Evolutionary conservation across 1,140 invertebrate species (phyloP).

Genomic region (Neuroterus valhalla): DNA sequence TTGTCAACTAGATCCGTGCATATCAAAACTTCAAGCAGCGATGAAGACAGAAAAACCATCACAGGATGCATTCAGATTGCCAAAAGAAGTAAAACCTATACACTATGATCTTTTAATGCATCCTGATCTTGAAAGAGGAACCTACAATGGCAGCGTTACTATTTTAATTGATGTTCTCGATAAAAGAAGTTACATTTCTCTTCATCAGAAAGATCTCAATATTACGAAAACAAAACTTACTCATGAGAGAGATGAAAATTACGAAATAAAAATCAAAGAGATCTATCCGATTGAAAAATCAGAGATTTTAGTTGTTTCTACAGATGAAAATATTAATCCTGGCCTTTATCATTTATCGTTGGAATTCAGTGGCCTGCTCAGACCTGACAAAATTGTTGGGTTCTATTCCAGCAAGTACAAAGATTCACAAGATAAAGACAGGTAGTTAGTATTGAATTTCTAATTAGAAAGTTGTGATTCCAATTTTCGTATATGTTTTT

Average conservation of each 20-base stretch:
- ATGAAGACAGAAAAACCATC: conserved; percentile 59
- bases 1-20: conserved; percentile 49
- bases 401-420: conserved; percentile 87
- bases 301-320: conserved; percentile 81
- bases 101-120: conserved; percentile 85
- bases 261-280: conserved; percentile 62
- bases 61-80: conserved; percentile 77
- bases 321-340: conserved; percentile 72
- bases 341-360: conserved; percentile 80
- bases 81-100: conserved; percentile 80
- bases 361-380: conserved; percentile 82
- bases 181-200: conserved; percentile 78
- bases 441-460: conserved; percentile 69
- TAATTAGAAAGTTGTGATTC: conserved; percentile 27
- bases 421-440: conserved; percentile 77
- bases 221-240: conserved; percentile 72
- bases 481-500: too few species aligned
- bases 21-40: conserved; percentile 36
- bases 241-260: conserved; percentile 55
- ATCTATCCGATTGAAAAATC: conserved; percentile 68
- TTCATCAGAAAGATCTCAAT: conserved; percentile 82
- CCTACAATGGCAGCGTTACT: conserved; percentile 83
- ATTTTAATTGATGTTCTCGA: conserved; percentile 80
- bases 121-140: conserved; percentile 82
- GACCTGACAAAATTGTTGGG: conserved; percentile 81